These are phyloP conservation scores for Epinotia ramella DNA, from an alignment of 2,888 invertebrate genomes.

Conservation along the genomic window DNA sequence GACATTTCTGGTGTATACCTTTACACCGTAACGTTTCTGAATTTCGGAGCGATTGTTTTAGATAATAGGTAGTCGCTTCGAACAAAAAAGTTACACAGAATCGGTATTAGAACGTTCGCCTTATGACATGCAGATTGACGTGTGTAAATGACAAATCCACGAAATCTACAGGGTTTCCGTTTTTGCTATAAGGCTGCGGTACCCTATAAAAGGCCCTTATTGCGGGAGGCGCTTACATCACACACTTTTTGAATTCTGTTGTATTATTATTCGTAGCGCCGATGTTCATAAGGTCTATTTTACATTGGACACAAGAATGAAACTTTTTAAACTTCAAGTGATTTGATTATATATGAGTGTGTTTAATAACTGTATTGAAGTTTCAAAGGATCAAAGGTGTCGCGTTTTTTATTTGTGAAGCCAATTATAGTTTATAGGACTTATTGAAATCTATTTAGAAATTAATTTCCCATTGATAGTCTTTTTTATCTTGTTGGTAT, in stretches of 20 bases:
- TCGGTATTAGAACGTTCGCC: no score
- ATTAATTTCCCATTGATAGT: constrained; percentile 11
- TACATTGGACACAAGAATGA: background rate
- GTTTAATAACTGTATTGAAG: constrained; percentile 7
- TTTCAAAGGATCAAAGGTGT: background rate
- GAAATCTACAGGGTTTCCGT: background rate
- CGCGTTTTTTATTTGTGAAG: constrained; percentile 8
- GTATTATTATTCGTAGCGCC: background rate
- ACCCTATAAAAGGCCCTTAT: constrained; percentile 14
- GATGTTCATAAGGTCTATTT: background rate
- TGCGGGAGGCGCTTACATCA: background rate
- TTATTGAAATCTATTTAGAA: constrained; percentile 14
- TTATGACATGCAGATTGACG: no score
- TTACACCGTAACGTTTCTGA: no score
- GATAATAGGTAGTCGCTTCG: no score
- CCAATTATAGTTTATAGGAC: constrained; percentile 15
- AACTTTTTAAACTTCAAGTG: constrained; percentile 1
- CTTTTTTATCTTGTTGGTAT: background rate
- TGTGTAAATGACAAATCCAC: no score
- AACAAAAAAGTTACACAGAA: no score
- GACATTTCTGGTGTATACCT: no score
- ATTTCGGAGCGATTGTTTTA: no score
- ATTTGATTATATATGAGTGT: constrained; percentile 3
- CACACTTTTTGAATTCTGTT: background rate
- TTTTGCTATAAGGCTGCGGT: background rate